Evolutionary conservation across 1,140 invertebrate species (phyloP).

Genomic region (Drosophila ercepeae): DNA sequence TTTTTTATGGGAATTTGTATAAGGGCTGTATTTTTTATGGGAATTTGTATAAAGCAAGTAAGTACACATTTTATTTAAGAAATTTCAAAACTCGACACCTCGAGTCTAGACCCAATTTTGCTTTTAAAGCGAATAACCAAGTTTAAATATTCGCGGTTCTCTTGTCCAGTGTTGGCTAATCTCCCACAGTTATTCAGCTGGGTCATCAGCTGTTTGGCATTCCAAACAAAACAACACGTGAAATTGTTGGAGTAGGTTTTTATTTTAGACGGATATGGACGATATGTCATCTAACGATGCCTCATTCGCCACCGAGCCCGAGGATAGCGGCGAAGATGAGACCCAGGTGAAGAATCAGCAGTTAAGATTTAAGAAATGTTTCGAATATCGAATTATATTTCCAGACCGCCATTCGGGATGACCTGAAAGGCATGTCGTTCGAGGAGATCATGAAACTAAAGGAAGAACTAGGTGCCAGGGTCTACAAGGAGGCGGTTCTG

Average conservation of each 20-base stretch:
- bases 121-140: not conserved
- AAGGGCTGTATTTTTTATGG: not conserved
- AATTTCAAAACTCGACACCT: no score
- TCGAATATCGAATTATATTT: not conserved
- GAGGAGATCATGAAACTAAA: constrained; percentile 92
- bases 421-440: constrained; percentile 85
- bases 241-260: constrained; percentile 14
- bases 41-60: not conserved
- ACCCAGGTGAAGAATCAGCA: constrained; percentile 32
- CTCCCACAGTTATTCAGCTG: not conserved
- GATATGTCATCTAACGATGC: constrained; percentile 41
- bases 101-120: no score
- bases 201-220: not conserved
- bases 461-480: constrained; percentile 90
- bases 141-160: not conserved
- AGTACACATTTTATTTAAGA: no score
- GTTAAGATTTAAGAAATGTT: not conserved
- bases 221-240: constrained; percentile 25
- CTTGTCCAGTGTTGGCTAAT: not conserved
- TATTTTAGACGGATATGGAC: not conserved
- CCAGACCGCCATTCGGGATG: constrained; percentile 58
- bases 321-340: constrained; percentile 45
- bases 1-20: not conserved
- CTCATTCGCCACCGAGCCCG: constrained; percentile 30
- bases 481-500: constrained; percentile 91